A percentile compares a stretch with the other conserved stretches of the same genome.
These are phyloP conservation scores for Chironomus tentans DNA, from an alignment of 2,888 invertebrate genomes.

Conservation along the genomic window DNA sequence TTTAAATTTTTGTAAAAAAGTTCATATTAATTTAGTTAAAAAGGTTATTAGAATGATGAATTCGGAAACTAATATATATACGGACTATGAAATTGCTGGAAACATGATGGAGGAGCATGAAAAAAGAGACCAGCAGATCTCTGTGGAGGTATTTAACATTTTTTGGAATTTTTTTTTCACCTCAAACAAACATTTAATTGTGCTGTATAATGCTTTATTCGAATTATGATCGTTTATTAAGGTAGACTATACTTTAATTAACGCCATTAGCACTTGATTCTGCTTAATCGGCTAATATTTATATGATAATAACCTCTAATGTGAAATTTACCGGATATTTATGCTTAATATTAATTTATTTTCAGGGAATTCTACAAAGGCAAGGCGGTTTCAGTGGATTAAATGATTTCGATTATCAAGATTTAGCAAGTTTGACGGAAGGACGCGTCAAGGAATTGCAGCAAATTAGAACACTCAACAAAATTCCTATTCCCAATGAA, in stretches of 20 bases:
- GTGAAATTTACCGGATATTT: background rate
- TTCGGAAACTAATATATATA: background rate
- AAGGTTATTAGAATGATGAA: background rate
- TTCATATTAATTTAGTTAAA: background rate
- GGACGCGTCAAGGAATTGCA: slow-evolving; percentile 58
- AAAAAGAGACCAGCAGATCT: slow-evolving; percentile 4
- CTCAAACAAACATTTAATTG: background rate
- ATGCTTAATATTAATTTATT: background rate
- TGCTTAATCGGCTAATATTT: no score
- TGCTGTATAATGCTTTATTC: background rate
- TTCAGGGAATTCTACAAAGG: background rate
- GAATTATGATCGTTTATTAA: background rate
- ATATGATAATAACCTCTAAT: background rate
- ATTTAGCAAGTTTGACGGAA: slow-evolving; percentile 57
- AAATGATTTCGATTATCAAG: slow-evolving; percentile 85
- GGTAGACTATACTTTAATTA: background rate
- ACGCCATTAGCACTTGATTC: background rate
- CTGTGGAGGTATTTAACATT: slow-evolving; percentile 8
- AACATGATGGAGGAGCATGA: slow-evolving; percentile 55
- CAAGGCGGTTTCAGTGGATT: slow-evolving; percentile 77
- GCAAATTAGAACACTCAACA: slow-evolving; percentile 70
- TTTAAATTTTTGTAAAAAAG: background rate
- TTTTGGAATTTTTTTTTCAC: background rate
- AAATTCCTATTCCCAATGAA: slow-evolving; percentile 85
- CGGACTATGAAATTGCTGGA: slow-evolving; percentile 56